phyloP scores from a whole-genome alignment of 2,797 vertebrate species.

The Monodelphis domestica region DNA sequence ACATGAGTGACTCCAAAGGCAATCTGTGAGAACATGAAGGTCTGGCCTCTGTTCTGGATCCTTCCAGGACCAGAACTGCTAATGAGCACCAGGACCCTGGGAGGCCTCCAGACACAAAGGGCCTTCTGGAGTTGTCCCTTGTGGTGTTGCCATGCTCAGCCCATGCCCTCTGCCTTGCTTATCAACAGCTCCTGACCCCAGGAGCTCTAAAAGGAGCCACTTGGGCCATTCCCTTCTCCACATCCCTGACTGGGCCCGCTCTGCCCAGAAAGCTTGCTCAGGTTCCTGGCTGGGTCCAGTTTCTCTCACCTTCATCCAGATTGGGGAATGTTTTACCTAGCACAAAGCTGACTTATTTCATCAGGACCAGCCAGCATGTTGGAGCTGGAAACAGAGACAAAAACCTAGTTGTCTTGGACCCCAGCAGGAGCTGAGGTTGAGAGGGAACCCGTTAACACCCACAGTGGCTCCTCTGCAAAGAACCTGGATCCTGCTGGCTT shows the following conservation, averaged over 20 bases:
- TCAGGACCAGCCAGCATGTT: not conserved
- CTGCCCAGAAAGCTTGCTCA: not conserved
- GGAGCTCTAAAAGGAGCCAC: not conserved
- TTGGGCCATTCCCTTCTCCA: not conserved
- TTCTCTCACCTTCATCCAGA: not conserved
- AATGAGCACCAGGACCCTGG: not conserved
- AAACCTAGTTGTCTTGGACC: not conserved
- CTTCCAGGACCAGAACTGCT: not conserved
- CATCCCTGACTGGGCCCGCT: not conserved
- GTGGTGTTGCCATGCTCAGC: not conserved
- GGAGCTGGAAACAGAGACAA: not conserved
- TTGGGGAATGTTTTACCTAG: not conserved
- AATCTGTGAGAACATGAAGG: not conserved
- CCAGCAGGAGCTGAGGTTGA: not conserved
- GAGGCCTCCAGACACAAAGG: not conserved
- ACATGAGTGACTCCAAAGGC: not conserved
- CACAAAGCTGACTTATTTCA: not conserved
- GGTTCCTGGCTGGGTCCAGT: not conserved
- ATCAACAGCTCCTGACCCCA: not conserved
- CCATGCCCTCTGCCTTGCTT: not conserved
- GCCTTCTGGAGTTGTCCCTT: not conserved
- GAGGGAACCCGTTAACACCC: not conserved
- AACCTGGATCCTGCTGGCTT: not conserved
- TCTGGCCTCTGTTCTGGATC: not conserved
- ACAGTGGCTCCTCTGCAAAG: not conserved